phyloP scores from a whole-genome alignment of 2,113 vertebrate species.

The Ceyx margarethae region DNA sequence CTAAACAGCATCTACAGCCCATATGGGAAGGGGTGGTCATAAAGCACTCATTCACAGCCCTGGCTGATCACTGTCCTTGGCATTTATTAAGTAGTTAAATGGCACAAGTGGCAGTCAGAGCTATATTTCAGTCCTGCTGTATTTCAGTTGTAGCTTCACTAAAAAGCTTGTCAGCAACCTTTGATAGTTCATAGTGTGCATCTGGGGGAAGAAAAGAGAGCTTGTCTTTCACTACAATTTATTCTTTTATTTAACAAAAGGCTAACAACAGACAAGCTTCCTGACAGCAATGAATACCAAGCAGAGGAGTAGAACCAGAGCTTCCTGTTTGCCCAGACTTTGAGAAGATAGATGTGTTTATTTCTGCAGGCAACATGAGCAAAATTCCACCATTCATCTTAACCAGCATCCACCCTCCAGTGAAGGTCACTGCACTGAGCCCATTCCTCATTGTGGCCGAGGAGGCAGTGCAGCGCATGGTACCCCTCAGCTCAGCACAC shows the following conservation, averaged over 20 bases:
- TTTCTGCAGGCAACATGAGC: not conserved
- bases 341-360: not conserved
- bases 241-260: not conserved
- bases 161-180: constrained; percentile 1
- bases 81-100: constrained; percentile 55
- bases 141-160: constrained; percentile 32
- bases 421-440: not conserved
- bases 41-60: constrained; percentile 8
- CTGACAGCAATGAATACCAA: not conserved
- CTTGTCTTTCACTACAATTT: not conserved
- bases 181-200: not conserved
- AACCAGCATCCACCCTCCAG: not conserved
- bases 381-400: not conserved
- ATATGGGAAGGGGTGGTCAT: not conserved
- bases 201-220: not conserved
- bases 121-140: not conserved
- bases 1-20: not conserved
- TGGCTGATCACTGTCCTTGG: not conserved
- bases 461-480: fast-evolving
- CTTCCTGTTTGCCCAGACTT: not conserved
- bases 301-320: not conserved
- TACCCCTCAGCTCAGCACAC: not conserved
- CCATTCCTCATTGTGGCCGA: not conserved
- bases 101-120: not conserved
- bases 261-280: not conserved